Base-by-base conservation (phyloP, 2,113 vertebrate genomes). In the Paraplagusia blochii region DNA sequence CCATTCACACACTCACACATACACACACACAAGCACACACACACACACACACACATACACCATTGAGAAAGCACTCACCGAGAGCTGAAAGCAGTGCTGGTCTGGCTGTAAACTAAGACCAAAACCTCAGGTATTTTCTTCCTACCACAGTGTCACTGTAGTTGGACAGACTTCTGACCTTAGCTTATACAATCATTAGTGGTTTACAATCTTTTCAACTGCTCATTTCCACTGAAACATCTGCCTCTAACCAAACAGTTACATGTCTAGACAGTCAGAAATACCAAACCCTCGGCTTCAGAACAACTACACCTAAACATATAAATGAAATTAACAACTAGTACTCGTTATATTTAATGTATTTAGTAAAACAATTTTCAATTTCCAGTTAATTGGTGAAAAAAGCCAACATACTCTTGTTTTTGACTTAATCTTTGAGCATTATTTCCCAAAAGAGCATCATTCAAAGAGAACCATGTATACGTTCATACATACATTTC, bases 51-150 rank as follows among this genome's bases (percentile, higher is more conserved):
- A 40, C 70, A 59, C 46, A 69, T 74, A 48, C 76, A 70, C 70
- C 63, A 69, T 74, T 77, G 66, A 76, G 74, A 64, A 56, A 82
- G 67, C 57, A 86, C 82, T 87, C 85, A 86, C 83, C 87, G 76
- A 77, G 47, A 69, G 77, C 69, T 66, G 83, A 72, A 34, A 66
- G 86, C 80, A 72, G 82, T 53, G 82, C 81, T 68, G 79, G 74
- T 69, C 69, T 78, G 68, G 74, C 72, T 82, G 82, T 82, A 83
- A 86, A 80, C 84, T 85, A 86, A 86, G 82, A 83, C 64, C 67
- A 64, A 81, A 85, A 75, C 69, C 78, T 84, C 69, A 80, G 76
- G 64, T 62, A 67, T 63, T 69, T 66, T 70, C 72, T 58, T 72
- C 63, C 78, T 73, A 74, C 74, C 78, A 75, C 79, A 81, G 58